Evolutionary conservation across 2,113 vertebrate genomes (phyloP), one percentile per base, ranked within the genome.

Genomic region (Hemiprocne comata): DNA sequence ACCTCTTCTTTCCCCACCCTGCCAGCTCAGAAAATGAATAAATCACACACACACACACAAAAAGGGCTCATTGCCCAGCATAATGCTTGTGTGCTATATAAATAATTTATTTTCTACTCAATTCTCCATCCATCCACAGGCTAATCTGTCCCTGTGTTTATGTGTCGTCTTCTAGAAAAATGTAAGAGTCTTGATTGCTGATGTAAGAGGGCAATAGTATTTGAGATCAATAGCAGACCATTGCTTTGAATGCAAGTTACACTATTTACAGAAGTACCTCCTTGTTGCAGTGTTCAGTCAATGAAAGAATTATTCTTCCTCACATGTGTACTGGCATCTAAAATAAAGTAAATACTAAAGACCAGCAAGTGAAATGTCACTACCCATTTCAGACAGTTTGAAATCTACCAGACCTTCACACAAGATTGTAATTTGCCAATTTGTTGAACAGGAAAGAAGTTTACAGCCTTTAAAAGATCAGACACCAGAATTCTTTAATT

Each of bases 1-100:
- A 64, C 3, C 5, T 28, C 9, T 1, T 19, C 1, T 9, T 24
- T 8, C 11, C 1, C 13, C 4, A n/a, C n/a, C n/a, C n/a, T n/a
- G n/a, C n/a, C n/a, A n/a, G n/a, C 17, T 13, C 17, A 34, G 18
- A 66, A 77, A 90, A 84, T 15, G 0, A 67, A 81, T 34, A 81
- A 40, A 34, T 46, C 18, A 20, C 21, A 8, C 12, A 21, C 55
- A 12, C 24, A 18, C 25, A 20, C 2, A 10, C 21, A 34, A 54
- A 2, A n/a, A n/a, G 24, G 24, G 2, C 7, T 40, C 36, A 61
- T 74, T 74, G 3, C 7, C n/a, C 71, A 28, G 15, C 28, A 51
- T 31, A 77, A 54, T 28, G 11, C 7, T 7, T 54, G 4, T 51
- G 6, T 50, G 16, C 16, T 40, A 24, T 18, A 50, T 21, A 74